Percentiles rank a stretch among this genome's conserved stretches.
phyloP scores from a whole-genome alignment of 2,888 invertebrate species.

The Hecatera dysodea region DNA sequence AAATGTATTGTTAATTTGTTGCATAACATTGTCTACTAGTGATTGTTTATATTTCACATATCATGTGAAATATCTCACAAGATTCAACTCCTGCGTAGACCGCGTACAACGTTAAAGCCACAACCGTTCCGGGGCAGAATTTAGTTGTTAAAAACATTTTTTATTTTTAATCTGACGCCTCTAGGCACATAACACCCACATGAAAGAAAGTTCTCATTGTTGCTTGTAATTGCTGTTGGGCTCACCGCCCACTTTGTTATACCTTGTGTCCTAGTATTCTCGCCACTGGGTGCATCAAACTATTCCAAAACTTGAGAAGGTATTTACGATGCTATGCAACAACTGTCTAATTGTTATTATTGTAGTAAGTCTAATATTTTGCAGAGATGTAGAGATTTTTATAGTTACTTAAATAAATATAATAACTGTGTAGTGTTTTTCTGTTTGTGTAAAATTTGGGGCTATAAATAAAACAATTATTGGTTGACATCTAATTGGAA shows the following conservation, averaged over 20 bases:
- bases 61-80: not conserved
- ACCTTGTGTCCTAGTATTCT: not conserved
- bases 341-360: not conserved
- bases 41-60: not conserved
- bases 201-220: no score
- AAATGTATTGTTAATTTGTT: constrained; percentile 17
- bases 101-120: no score
- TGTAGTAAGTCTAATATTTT: constrained; percentile 5
- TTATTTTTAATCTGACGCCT: no score
- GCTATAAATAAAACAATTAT: constrained; percentile 42
- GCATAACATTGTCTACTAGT: constrained; percentile 9
- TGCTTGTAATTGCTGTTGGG: no score
- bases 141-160: not conserved
- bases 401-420: constrained; percentile 16
- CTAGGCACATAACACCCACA: no score
- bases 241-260: no score
- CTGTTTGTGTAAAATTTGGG: constrained; percentile 5
- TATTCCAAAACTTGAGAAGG: not conserved
- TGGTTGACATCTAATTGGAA: constrained; percentile 61
- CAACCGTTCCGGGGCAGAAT: not conserved
- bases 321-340: constrained; percentile 17
- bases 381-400: not conserved
- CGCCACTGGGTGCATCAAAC: not conserved
- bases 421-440: constrained; percentile 7
- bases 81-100: no score